Evolutionary conservation across 2,888 invertebrate species (phyloP), one percentile per base, ranked within the genome.

Genomic region (Agrochola lychnidis): DNA sequence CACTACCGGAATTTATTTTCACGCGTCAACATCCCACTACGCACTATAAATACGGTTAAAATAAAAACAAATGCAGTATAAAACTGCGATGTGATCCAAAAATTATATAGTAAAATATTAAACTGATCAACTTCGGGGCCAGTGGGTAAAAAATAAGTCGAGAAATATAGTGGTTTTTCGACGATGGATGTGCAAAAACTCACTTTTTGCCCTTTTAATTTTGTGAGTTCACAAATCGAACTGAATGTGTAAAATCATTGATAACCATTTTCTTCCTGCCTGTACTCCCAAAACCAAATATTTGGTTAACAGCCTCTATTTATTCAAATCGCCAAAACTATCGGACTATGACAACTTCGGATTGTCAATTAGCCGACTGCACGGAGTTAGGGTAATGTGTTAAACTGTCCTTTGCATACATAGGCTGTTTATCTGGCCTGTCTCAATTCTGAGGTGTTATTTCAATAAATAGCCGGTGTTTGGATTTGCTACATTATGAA

Each of bases 301-400:
- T 93, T 93, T 91, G 90, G 87, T 87, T 89, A 89, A 84, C 85
- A 76, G 75, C 87, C 40, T 81, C 78, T 92, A 91, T 94, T 94
- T 93, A 93, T 93, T 91, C 89, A 93, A 93, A 94, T 93, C 90
- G 91, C 91, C 92, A 86, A 91, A 94, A 94, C 94, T 94, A 93
- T 93, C 88, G 93, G 90, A 91, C 92, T 91, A 91, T 91, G 90
- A 89, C 89, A 88, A 88, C 92, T 91, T 93, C 89, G 90, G 88
- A 90, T 91, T 94, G 93, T 94, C 95, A 95, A 95, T 95, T 95
- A 95, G 88, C 89, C 80, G 84, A 89, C 86, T 87, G 83, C 78
- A 9, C 70, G 71, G 80, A 89, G 82, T 84, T 72, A 82, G 89
- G 87, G 86, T 78, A 82, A 81, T 85, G 86, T 89, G 81, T 88